Percentiles rank a stretch among this genome's conserved stretches.
These are phyloP conservation scores for Nemoura dubitans DNA, from an alignment of 2,888 invertebrate genomes.

Conservation along the genomic window DNA sequence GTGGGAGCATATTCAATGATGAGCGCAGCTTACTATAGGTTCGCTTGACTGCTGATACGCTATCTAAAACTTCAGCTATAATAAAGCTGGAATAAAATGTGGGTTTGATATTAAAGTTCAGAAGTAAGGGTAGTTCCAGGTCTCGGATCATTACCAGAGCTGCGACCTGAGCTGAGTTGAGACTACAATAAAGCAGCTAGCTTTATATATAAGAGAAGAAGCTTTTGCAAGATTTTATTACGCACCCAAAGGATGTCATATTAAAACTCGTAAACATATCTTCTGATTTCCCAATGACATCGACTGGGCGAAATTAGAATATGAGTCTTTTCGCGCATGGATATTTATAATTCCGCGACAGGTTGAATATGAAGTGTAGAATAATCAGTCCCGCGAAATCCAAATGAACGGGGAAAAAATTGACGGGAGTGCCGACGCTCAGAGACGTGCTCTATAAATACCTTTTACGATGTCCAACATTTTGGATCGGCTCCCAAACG, in stretches of 20 bases:
- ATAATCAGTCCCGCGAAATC: neutral
- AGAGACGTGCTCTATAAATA: neutral
- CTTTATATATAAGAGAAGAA: no score
- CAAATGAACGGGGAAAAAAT: neutral
- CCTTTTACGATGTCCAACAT: constrained; percentile 23
- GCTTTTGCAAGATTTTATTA: neutral
- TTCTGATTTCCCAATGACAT: neutral
- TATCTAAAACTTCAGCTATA: neutral
- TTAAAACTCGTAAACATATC: neutral
- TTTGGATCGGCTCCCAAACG: constrained; percentile 15
- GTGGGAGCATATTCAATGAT: neutral
- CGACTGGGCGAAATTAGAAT: neutral
- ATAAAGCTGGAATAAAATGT: neutral
- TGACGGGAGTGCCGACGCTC: neutral
- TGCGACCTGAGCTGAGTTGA: no score
- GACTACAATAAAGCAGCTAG: no score
- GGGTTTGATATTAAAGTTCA: neutral
- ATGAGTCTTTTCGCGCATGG: neutral
- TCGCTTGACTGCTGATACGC: neutral
- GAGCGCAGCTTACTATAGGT: neutral
- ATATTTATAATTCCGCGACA: neutral
- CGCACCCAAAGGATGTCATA: neutral
- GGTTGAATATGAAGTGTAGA: neutral
- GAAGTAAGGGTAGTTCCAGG: neutral
- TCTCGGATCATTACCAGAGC: neutral